Base-by-base conservation (phyloP, 2,113 vertebrate species). In the Microcebus lehilahytsara region DNA sequence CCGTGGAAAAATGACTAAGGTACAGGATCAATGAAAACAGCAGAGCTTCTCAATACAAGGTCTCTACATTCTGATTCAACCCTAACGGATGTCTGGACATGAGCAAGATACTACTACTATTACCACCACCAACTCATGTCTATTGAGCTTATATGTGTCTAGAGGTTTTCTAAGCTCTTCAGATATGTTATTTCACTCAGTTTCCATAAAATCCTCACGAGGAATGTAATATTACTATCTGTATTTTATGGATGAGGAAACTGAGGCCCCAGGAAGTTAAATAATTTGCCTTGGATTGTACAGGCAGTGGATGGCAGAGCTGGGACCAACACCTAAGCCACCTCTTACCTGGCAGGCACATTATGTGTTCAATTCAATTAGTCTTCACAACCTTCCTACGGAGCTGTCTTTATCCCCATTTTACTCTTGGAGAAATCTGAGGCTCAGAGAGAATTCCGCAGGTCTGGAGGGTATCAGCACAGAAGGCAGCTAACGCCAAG, bases 401-500 rank as follows among this genome's bases (percentile, higher is more conserved):
- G n/a, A 86, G 46, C 40, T 78, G 6, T 27, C 51, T 84, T n/a
- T 46, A 40, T 12, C 19, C 27, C 4, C 4, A 27, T 16, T 53
- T 69, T 19, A 32, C 4, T 16, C 5, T 62, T 5, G 34, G 93
- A 75, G 51, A 84, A 75, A 53, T 5, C 19, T 4, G 6, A 58
- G 86, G 51, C 27, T 22, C 14, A 3, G 56, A 72, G 69, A 58
- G 19, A 56, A 56, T 56, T 77, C 1, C 0, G 12, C 1, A 14
- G 53, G 78, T 32, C 20, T 46, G 2, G n/a, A 53, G 74, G 2
- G 12, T 5, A 37, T 12, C 22, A 14, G 8, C 1, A 5, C 0
- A 4, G 67, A 62, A 13, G 42, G 4, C 13, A 49, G 30, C 3
- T 3, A 17, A 14, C 0, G 6, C n/a, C 9, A 3, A 9, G 30